Evolutionary conservation across 1,140 invertebrate genomes (phyloP), one percentile per base, ranked within the genome.

Genomic region (Chionoecetes opilio): DNA sequence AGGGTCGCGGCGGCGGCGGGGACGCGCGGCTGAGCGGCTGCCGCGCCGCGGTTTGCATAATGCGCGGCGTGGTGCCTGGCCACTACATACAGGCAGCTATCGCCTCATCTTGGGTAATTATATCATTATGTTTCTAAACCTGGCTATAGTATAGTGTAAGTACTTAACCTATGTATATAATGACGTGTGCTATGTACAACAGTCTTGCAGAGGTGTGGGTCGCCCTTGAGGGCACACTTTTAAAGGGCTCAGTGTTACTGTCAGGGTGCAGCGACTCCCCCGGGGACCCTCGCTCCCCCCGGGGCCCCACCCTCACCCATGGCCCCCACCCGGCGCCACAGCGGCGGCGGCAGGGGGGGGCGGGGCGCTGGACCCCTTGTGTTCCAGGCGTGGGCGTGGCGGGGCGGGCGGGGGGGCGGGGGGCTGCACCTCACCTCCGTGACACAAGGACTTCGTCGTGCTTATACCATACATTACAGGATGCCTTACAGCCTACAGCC

Each of bases 231-330:
- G 92, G 92, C 41, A 86, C 84, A 93, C 92, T 84, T 85, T n/a
- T 11, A 93, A 91, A 93, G 92, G 92, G 92, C 92, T 93, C 92
- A 93, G 92, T 93, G 86, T 93, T 85, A 86, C 38, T 85, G 21
- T 84, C 91, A 37, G 29, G 53, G 46, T 75, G 35, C 75, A 53
- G 35, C 46, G 84, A 38, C 46, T 86, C 38, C 31, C 82, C 29
- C 46, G 17, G 63, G 38, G 92, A 38, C 38, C 41, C 29, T 34
- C 92, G 82, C 92, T 3, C 84, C 82, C 82, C 46, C 21, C 46
- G n/a, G n/a, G n/a, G n/a, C 46, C 46, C 84, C 82, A n/a, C 29
- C 41, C 29, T 38, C 75, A 53, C 82, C 6, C 11, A 14, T 92
- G 41, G 41, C 34, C 29, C 5, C 29, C 6, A 84, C 29, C 29